phyloP scores from a whole-genome alignment of 2,797 vertebrate genomes.

The Tarsius wallacei region DNA sequence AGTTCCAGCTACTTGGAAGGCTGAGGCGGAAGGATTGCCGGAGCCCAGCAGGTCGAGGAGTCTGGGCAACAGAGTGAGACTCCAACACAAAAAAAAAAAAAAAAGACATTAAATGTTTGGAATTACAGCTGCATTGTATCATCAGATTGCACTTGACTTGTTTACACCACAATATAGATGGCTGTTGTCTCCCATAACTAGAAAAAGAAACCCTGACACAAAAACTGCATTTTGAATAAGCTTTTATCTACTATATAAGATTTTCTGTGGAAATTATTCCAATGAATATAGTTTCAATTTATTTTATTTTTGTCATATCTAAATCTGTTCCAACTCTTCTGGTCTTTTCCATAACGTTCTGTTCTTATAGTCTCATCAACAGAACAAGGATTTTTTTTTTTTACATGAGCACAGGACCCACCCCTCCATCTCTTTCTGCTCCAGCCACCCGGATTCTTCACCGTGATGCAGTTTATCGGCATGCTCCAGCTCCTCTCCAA shows the following conservation, averaged over 20 bases:
- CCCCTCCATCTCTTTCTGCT: not conserved
- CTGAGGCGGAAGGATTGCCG: too few species aligned
- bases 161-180: not conserved
- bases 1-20: too few species aligned
- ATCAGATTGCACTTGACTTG: not conserved
- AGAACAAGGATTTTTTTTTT: not conserved
- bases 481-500: too few species aligned
- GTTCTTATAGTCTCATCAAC: not conserved
- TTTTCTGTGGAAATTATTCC: constrained; percentile 51
- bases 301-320: constrained; percentile 14
- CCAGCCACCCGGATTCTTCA: not conserved
- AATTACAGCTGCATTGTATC: not conserved
- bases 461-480: not conserved
- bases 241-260: not conserved
- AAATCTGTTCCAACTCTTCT: not conserved
- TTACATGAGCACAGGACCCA: not conserved
- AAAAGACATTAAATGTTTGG: constrained; percentile 1
- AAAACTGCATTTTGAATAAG: not conserved
- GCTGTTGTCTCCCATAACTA: constrained; percentile 29
- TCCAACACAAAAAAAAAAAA: too few species aligned
- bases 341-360: not conserved
- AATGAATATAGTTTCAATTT: constrained; percentile 2
- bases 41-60: too few species aligned
- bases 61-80: too few species aligned
- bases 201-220: not conserved